These are phyloP conservation scores for Ictidomys tridecemlineatus DNA, from an alignment of 2,113 vertebrate species.

Conservation along the genomic window DNA sequence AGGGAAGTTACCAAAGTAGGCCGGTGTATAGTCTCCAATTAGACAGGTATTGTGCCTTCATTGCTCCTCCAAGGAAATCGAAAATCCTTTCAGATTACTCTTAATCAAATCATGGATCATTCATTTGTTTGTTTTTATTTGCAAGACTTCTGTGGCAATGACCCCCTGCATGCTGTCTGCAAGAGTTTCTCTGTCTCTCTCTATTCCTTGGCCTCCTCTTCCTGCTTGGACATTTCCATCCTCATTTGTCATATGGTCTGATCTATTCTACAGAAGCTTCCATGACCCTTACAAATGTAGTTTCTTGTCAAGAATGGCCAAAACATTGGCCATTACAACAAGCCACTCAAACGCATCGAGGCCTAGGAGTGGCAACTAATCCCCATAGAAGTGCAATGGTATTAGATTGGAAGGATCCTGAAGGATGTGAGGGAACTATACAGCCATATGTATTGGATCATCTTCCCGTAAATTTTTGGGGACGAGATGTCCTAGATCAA, in stretches of 20 bases:
- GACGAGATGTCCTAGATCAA: no score
- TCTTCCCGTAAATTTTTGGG: no score
- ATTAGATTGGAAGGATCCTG: no score
- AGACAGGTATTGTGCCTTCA: background rate
- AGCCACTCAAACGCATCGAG: no score
- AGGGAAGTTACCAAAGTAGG: no score
- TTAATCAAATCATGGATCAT: background rate
- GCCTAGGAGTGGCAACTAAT: no score
- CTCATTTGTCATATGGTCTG: background rate
- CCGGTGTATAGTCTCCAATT: background rate
- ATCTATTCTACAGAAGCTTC: background rate
- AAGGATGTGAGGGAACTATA: no score
- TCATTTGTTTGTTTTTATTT: background rate
- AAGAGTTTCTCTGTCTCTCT: background rate
- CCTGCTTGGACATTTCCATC: background rate
- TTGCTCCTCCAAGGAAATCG: background rate
- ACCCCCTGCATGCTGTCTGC: rapidly evolving
- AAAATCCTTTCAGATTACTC: background rate
- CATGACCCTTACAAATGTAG: background rate
- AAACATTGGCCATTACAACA: no score
- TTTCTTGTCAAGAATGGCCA: no score
- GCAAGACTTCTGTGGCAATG: background rate
- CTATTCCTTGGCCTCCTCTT: background rate
- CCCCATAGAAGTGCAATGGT: no score
- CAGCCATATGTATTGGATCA: no score